A percentile compares a stretch with the other conserved stretches of the same genome.
phyloP scores from a whole-genome alignment of 2,113 vertebrate species.

The Calypte anna region DNA sequence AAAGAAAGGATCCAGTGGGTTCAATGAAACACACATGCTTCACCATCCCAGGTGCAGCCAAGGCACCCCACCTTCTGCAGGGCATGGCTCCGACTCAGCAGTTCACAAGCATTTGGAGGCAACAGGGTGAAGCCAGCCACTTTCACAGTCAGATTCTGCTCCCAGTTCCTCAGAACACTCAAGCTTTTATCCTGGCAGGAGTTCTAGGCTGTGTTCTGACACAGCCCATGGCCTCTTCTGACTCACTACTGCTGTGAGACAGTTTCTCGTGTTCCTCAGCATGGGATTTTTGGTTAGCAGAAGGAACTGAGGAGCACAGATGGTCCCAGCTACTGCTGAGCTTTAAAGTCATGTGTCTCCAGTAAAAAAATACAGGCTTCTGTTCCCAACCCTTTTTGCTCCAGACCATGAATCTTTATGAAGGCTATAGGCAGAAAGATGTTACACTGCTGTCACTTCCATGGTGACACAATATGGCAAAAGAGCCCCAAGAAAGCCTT shows the following conservation, averaged over 20 bases:
- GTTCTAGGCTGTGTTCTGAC: neutral
- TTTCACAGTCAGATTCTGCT: neutral
- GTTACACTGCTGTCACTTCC: neutral
- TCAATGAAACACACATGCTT: neutral
- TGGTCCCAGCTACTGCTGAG: neutral
- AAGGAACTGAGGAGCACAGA: neutral
- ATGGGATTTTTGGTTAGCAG: neutral
- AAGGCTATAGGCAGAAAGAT: neutral
- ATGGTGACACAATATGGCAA: neutral
- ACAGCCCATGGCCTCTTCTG: neutral
- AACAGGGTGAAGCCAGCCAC: neutral
- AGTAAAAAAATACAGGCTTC: neutral
- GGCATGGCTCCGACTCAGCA: neutral
- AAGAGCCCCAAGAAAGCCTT: neutral
- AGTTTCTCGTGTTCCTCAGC: neutral
- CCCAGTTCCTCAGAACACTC: neutral
- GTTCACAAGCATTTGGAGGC: neutral
- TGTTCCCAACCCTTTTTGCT: neutral
- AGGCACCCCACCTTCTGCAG: neutral
- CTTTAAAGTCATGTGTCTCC: neutral
- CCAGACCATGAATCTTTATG: neutral
- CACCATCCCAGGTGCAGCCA: neutral
- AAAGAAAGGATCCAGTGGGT: neutral
- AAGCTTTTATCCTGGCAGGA: neutral
- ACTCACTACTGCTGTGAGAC: neutral